Evolutionary conservation across 2,888 invertebrate genomes (phyloP).

Genomic region (Drosophila trichaetosa): DNA sequence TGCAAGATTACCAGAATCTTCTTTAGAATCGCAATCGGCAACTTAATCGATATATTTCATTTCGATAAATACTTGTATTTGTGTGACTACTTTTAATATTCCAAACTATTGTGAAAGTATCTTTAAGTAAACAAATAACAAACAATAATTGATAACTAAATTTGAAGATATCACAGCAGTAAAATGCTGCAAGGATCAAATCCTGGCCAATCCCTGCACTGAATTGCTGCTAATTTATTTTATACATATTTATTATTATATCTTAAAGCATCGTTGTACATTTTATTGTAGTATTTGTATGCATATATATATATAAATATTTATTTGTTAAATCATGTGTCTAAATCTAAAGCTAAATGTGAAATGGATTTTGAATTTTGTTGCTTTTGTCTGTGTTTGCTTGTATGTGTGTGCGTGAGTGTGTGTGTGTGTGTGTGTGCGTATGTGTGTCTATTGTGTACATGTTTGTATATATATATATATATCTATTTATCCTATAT

Average conservation of each 20-base stretch:
- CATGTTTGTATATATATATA: conserved; percentile 18
- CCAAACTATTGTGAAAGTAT: not conserved
- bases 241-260: not conserved
- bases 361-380: conserved; percentile 18
- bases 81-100: not conserved
- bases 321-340: conserved; percentile 17
- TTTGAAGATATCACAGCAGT: not conserved
- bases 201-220: not conserved
- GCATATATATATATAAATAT: not conserved
- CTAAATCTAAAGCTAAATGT: conserved; percentile 9
- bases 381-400: conserved; percentile 9
- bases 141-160: not conserved
- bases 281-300: not conserved
- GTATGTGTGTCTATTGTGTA: conserved; percentile 21
- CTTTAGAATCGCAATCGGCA: not conserved
- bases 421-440: conserved; percentile 13
- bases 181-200: not conserved
- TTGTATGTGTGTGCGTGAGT: conserved; percentile 1
- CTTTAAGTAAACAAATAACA: not conserved
- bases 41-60: not conserved
- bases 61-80: not conserved
- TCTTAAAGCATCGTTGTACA: not conserved
- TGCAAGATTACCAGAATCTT: not conserved
- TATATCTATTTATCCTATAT: conserved; percentile 17
- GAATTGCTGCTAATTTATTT: conserved; percentile 9